phyloP scores from a whole-genome alignment of 2,888 invertebrate genomes.

The Tenthredo notha region DNA sequence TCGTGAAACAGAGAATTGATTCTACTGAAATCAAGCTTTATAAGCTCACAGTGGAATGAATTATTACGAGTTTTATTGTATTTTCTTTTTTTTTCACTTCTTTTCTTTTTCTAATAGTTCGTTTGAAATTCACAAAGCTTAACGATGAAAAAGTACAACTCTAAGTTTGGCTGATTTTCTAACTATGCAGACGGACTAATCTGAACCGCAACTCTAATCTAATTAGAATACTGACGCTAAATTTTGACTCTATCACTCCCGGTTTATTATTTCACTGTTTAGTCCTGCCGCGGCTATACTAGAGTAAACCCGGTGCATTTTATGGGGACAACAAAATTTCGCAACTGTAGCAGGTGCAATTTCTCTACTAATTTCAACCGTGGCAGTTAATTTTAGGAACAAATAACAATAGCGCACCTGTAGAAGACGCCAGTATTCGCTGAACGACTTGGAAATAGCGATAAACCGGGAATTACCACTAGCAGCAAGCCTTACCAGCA shows the following conservation, averaged over 20 bases:
- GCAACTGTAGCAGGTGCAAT: conserved; percentile 24
- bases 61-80: not conserved
- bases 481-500: conserved; percentile 5
- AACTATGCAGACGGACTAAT: not conserved
- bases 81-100: not conserved
- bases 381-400: conserved; percentile 34
- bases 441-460: conserved; percentile 42
- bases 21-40: not conserved
- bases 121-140: conserved; percentile 1
- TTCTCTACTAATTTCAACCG: conserved; percentile 25
- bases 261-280: conserved; percentile 29
- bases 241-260: not conserved
- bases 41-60: not conserved
- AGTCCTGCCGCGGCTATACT: not conserved
- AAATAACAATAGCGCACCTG: conserved; percentile 45
- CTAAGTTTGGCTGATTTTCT: not conserved
- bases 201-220: not conserved
- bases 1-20: not conserved
- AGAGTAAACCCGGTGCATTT: conserved; percentile 5
- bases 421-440: not conserved
- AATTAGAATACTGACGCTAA: conserved; percentile 27
- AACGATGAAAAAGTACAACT: not conserved
- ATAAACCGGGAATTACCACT: conserved; percentile 45
- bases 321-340: conserved; percentile 41
- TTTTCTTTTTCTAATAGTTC: not conserved